phyloP scores from a whole-genome alignment of 2,113 vertebrate genomes.

The Tamias sibiricus region DNA sequence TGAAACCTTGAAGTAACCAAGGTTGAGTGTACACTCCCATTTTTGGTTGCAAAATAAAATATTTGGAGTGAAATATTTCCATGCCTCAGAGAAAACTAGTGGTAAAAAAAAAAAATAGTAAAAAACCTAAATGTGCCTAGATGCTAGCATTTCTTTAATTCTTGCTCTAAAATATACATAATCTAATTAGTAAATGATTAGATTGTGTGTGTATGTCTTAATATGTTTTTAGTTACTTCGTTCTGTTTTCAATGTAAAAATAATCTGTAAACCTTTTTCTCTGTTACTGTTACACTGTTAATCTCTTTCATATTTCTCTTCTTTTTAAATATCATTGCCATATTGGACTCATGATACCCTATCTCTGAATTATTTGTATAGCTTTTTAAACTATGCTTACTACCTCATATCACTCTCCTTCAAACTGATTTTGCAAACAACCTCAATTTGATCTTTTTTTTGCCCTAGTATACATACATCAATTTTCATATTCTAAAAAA shows the following conservation, averaged over 20 bases:
- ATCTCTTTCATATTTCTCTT: not conserved
- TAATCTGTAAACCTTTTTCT: not conserved
- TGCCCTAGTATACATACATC: not conserved
- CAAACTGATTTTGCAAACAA: not conserved
- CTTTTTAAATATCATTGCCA: not conserved
- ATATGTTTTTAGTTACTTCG: not conserved
- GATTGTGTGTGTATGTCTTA: not conserved
- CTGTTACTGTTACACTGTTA: not conserved
- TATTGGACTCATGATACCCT: not conserved
- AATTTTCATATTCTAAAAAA: not conserved
- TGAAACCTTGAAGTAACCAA: not conserved
- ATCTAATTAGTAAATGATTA: not conserved
- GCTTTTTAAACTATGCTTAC: not conserved
- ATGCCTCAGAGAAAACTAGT: not conserved
- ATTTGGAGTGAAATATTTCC: not conserved
- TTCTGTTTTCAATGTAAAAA: not conserved
- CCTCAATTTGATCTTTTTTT: not conserved
- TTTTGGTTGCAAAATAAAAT: not conserved
- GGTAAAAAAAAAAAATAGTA: not conserved
- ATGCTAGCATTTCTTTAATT: constrained; percentile 20
- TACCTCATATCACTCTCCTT: not conserved
- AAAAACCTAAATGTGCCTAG: not conserved
- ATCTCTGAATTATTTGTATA: not conserved
- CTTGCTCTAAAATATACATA: not conserved
- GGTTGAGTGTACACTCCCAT: not conserved